Evolutionary conservation across 2,797 vertebrate genomes (phyloP).

Genomic region (Fundulus diaphanus): DNA sequence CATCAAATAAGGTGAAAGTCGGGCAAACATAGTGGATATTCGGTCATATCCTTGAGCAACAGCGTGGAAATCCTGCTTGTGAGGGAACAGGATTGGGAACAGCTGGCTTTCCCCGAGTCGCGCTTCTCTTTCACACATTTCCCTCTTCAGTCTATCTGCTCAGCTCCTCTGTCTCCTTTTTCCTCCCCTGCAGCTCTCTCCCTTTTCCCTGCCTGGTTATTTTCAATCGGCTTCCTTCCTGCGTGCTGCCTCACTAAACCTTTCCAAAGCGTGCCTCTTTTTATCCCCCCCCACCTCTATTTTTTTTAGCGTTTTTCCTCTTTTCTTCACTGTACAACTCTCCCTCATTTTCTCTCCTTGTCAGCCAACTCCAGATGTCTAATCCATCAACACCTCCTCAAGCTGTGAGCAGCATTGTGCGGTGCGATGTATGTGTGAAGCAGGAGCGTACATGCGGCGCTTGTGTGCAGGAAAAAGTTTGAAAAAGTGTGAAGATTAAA

Average conservation of each 20-base stretch:
- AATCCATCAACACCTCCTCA: conserved; percentile 86
- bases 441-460: conserved; percentile 17
- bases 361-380: conserved; percentile 85
- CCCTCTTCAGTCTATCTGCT: conserved; percentile 45
- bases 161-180: conserved; percentile 45
- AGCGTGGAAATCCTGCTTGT: conserved; percentile 74
- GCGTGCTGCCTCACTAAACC: conserved; percentile 54
- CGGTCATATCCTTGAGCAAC: conserved; percentile 67
- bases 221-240: conserved; percentile 58
- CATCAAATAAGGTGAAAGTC: conserved; percentile 78
- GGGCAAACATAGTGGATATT: conserved; percentile 72
- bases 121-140: conserved; percentile 52
- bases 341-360: conserved; percentile 75
- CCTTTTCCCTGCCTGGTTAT: conserved; percentile 46
- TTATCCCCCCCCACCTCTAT: conserved; percentile 29
- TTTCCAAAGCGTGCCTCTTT: conserved; percentile 54
- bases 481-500: conserved; percentile 63
- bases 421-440: conserved; percentile 41
- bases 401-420: conserved; percentile 75
- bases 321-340: conserved; percentile 59
- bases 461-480: conserved; percentile 50
- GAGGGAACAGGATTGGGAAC: conserved; percentile 67
- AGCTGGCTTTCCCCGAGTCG: conserved; percentile 60
- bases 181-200: conserved; percentile 41
- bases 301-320: conserved; percentile 9